phyloP scores from a whole-genome alignment of 2,797 vertebrate genomes.

The Botia almorhae region DNA sequence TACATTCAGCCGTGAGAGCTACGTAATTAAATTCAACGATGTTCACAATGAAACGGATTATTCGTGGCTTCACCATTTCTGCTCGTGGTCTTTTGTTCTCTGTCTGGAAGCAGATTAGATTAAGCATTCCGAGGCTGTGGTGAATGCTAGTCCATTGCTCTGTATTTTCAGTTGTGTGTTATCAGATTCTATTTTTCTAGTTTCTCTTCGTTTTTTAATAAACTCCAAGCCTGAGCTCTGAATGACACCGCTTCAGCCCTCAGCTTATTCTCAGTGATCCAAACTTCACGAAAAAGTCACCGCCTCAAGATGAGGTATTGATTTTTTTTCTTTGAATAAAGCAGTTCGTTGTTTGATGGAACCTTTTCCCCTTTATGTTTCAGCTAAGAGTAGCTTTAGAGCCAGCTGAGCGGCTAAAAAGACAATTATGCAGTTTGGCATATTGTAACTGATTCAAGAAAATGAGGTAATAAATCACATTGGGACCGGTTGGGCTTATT shows the following conservation, averaged over 20 bases:
- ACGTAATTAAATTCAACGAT: slow-evolving; percentile 61
- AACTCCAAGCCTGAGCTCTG: slow-evolving; percentile 13
- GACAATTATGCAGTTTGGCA: neutral
- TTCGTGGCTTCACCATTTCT: slow-evolving; percentile 36
- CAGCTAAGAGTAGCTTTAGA: neutral
- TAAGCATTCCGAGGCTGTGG: slow-evolving; percentile 37
- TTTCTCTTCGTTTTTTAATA: slow-evolving; percentile 28
- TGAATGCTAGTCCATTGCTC: slow-evolving; percentile 2
- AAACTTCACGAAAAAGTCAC: slow-evolving; percentile 15
- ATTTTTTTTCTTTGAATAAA: slow-evolving; percentile 33
- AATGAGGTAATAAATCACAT: neutral
- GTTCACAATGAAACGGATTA: slow-evolving; percentile 56
- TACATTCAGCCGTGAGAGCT: slow-evolving; percentile 48
- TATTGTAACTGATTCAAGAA: neutral
- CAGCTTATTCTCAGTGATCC: slow-evolving; percentile 40
- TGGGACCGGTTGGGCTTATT: neutral
- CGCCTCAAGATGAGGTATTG: slow-evolving; percentile 43
- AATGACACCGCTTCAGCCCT: slow-evolving; percentile 13
- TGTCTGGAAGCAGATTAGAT: slow-evolving; percentile 48
- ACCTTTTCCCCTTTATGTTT: slow-evolving; percentile 9
- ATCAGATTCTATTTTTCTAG: slow-evolving; percentile 36
- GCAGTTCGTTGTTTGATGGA: neutral
- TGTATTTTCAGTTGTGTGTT: slow-evolving; percentile 16
- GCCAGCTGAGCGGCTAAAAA: neutral
- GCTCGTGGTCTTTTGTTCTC: slow-evolving; percentile 31